Evolutionary conservation across 92 coral and sea anemone species (phyloP), one percentile per base, ranked within the genome.

Genomic region (Palythoa heliodiscus): DNA sequence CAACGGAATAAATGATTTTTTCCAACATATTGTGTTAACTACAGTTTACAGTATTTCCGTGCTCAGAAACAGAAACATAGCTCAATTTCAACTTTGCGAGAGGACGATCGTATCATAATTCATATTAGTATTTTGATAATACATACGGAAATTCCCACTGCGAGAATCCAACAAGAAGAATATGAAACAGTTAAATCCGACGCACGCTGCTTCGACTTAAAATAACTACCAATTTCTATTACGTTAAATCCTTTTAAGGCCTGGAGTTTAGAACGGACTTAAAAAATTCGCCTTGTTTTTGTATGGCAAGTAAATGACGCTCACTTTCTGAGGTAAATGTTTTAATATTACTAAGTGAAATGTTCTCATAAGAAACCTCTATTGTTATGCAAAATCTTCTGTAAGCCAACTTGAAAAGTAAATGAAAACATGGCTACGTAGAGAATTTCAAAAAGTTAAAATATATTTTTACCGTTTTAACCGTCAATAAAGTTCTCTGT

Each of bases 331-430:
- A 52, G 58, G 70, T n/a, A 29, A 38, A 78, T 60, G 1, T 77
- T 57, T 60, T 35, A 13, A 37, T 43, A 48, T 48, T 64, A 20
- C n/a, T 66, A 40, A 17, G 57, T 25, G 73, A 80, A 68, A 2
- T 11, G 12, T 37, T 48, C 50, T 52, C 24, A 63, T 43, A 35
- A 38, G 11, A 48, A 11, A 47, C 40, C 64, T 25, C 84, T 24
- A 80, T 80, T 80, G 74, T 80, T 23, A 80, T 80, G 84, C 54
- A 66, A 80, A 80, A 63, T 3, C 43, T 48, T 70, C 37, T 66
- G 12, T 66, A 78, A 79, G 12, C 73, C 43, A 70, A 64, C 70
- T 80, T 70, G 19, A 2, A 80, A 63, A 80, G 57, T 66, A 80
- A 80, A 80, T 66, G 72, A 80, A 5, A 43, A 43, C 4, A 43